A percentile compares a stretch with the other conserved stretches of the same genome.
These are phyloP conservation scores for Drosophila limbata DNA, from an alignment of 2,888 invertebrate species.

Conservation along the genomic window DNA sequence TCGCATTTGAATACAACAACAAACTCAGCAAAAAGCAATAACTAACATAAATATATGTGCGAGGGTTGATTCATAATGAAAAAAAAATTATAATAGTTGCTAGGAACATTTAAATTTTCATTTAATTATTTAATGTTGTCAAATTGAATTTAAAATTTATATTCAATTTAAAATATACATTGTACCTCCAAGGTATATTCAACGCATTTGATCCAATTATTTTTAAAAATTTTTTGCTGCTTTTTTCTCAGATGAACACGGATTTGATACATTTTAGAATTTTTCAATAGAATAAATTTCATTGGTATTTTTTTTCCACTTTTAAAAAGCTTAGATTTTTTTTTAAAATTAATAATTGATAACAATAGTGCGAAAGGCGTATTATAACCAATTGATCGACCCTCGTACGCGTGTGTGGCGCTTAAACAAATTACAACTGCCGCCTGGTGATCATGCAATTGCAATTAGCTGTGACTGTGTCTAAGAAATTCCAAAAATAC, in stretches of 20 bases:
- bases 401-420: conserved; percentile 43
- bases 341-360: too few species aligned
- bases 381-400: not conserved
- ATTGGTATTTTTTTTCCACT: too few species aligned
- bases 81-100: too few species aligned
- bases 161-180: too few species aligned
- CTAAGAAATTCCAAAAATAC: conserved; percentile 54
- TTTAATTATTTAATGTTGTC: too few species aligned
- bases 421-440: conserved; percentile 54
- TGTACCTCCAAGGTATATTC: too few species aligned
- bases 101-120: too few species aligned
- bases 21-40: conserved; percentile 29
- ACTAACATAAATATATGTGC: conserved; percentile 6
- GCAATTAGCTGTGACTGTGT: conserved; percentile 61
- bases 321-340: too few species aligned
- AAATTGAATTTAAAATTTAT: too few species aligned
- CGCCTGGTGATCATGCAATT: conserved; percentile 72
- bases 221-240: too few species aligned
- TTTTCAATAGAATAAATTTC: not conserved
- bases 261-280: not conserved
- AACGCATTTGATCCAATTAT: too few species aligned
- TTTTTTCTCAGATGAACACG: not conserved
- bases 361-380: not conserved
- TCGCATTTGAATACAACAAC: conserved; percentile 68
- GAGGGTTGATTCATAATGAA: conserved; percentile 10